phyloP scores from a whole-genome alignment of 2,113 vertebrate species.

The Centropus unirufus region DNA sequence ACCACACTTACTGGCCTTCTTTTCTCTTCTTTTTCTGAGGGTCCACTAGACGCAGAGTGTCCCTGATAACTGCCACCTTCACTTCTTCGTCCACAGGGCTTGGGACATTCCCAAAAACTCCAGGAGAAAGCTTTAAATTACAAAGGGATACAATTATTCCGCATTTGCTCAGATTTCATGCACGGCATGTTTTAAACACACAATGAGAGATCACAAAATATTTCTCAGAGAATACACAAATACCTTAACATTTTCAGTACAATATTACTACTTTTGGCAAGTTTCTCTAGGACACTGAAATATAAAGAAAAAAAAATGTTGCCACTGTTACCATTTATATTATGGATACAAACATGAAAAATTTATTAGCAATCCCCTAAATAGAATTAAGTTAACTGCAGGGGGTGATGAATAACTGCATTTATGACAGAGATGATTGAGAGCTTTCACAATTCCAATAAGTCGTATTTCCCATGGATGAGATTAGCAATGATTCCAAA shows the following conservation, averaged over 20 bases:
- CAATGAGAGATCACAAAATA: not conserved
- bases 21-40: slow-evolving; percentile 81
- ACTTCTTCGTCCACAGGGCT: slow-evolving; percentile 95
- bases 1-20: slow-evolving; percentile 70
- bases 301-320: not conserved
- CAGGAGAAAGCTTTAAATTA: slow-evolving; percentile 87
- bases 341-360: slow-evolving; percentile 42
- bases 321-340: slow-evolving; percentile 43
- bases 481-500: slow-evolving; percentile 66
- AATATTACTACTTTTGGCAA: not conserved
- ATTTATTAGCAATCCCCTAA: slow-evolving; percentile 65
- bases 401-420: slow-evolving; percentile 68
- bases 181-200: not conserved
- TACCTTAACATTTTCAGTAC: not conserved
- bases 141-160: not conserved
- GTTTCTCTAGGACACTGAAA: not conserved
- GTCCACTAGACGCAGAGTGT: slow-evolving; percentile 92
- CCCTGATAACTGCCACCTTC: slow-evolving; percentile 94
- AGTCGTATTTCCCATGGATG: slow-evolving; percentile 51
- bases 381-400: slow-evolving; percentile 71
- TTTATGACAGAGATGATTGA: slow-evolving; percentile 72
- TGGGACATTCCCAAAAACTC: slow-evolving; percentile 91
- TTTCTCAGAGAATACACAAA: not conserved
- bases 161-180: not conserved
- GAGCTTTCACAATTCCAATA: slow-evolving; percentile 67